Evolutionary conservation across 2,113 vertebrate species (phyloP), one percentile per base, ranked within the genome.

Genomic region (Petromus typicus): DNA sequence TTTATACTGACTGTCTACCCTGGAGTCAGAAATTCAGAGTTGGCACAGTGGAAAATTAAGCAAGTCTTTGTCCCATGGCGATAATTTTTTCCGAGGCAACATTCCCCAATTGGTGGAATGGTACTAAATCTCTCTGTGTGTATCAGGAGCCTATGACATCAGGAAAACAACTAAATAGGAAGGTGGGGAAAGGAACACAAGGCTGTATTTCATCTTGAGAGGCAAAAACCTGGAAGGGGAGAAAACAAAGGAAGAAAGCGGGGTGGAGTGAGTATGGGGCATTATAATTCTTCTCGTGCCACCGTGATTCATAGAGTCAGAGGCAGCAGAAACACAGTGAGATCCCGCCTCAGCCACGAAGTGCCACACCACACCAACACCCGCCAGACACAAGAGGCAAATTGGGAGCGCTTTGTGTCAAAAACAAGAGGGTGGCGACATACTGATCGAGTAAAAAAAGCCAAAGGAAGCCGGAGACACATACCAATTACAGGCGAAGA

Each of bases 401-500:
- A 76, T 0, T n/a, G n/a, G 45, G 59, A 81, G 40, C 27, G 69
- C 23, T 37, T 73, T 13, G 5, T 51, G 48, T 43, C 69, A 88
- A 80, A 67, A 96, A 54, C 59, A 71, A 81, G 81, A 95, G 13
- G 43, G 84, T 32, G 13, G 13, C 22, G 25, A 48, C 43, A 63
- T 20, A 48, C 13, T 81, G 80, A 34, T 79, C 51, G 64, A 64
- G 45, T 69, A 57, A 37, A 90, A 92, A 22, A 76, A 90, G 76
- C 1, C 59, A 64, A 84, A 16, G 7, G 57, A 69, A 94, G 9
- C 34, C n/a, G 80, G 71, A 25, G 69, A 88, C 48, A 56, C 40
- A 20, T 20, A n/a, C 30, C 57, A 80, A 84, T 75, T 87, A 79
- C 40, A 85, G 48, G 59, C 69, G 86, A 92, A 90, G 76, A 80